Percentiles rank a stretch among this genome's conserved stretches.
These are phyloP conservation scores for Rhinophrynus dorsalis DNA, from an alignment of 2,797 vertebrate genomes.

Conservation along the genomic window DNA sequence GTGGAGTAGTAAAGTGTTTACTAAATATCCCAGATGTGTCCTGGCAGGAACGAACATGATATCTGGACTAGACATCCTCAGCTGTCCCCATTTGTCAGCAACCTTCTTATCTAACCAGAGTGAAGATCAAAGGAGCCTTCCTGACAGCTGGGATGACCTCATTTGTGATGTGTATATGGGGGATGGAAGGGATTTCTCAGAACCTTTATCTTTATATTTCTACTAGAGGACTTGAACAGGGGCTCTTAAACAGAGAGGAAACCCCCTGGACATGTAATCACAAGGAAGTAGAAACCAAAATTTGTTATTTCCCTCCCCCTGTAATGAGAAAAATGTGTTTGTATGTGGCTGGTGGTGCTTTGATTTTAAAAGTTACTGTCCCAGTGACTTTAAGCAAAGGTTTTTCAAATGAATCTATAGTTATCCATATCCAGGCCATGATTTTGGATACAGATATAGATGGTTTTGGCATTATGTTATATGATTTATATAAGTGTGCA, in stretches of 20 bases:
- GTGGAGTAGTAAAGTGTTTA: background rate
- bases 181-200: background rate
- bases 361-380: no score
- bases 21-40: conserved; percentile 18
- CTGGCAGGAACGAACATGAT: conserved; percentile 37
- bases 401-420: no score
- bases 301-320: no score
- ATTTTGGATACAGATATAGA: no score
- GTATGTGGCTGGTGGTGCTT: no score
- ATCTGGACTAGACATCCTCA: conserved; percentile 3
- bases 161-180: conserved; percentile 26
- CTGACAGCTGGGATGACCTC: conserved; percentile 43
- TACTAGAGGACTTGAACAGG: conserved; percentile 7
- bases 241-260: background rate
- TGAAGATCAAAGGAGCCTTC: conserved; percentile 40
- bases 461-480: no score
- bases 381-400: no score
- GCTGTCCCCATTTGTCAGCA: conserved; percentile 34
- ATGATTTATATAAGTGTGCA: no score
- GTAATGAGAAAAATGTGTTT: no score
- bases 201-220: background rate
- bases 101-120: conserved; percentile 33
- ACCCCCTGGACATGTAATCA: conserved; percentile 3
- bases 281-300: background rate
- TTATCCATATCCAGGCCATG: no score